Conservation (phyloP, 2,888 invertebrate species). For the Ophonus ardosiacus region DNA sequence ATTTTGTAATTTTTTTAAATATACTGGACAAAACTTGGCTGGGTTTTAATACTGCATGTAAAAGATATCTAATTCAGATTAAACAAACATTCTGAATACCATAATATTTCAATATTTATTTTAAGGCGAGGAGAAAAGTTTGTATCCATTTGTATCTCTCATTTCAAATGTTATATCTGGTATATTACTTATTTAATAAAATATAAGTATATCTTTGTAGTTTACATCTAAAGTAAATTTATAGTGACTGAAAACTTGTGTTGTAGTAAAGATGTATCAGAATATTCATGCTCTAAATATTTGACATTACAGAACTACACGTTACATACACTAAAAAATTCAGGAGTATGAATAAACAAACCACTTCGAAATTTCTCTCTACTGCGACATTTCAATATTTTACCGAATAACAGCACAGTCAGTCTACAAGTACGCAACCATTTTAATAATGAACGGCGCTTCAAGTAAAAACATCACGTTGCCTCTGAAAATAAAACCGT, state of each 20-base stretch:
- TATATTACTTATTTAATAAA: no score
- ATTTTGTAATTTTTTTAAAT: no score
- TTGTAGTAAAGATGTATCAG: not conserved
- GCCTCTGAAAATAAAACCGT: slow-evolving; percentile 1
- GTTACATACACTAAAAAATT: not conserved
- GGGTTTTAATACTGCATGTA: no score
- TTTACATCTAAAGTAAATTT: not conserved
- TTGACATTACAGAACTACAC: not conserved
- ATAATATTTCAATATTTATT: no score
- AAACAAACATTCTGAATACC: no score
- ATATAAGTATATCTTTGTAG: no score
- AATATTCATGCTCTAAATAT: not conserved
- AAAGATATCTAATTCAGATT: no score
- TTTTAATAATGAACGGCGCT: slow-evolving; percentile 20
- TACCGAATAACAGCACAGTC: not conserved
- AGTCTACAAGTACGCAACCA: slow-evolving; percentile 20
- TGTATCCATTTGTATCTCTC: no score
- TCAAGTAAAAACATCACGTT: not conserved
- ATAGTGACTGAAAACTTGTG: not conserved
- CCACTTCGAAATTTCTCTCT: not conserved
- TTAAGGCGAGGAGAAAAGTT: no score
- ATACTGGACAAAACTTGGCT: no score
- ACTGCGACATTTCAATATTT: slow-evolving; percentile 26
- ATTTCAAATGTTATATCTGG: no score
- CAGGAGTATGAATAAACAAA: not conserved